Evolutionary conservation across 53 echinoderm and acorn worm species (phyloP).

Genomic region (Echinarachnius parma): DNA sequence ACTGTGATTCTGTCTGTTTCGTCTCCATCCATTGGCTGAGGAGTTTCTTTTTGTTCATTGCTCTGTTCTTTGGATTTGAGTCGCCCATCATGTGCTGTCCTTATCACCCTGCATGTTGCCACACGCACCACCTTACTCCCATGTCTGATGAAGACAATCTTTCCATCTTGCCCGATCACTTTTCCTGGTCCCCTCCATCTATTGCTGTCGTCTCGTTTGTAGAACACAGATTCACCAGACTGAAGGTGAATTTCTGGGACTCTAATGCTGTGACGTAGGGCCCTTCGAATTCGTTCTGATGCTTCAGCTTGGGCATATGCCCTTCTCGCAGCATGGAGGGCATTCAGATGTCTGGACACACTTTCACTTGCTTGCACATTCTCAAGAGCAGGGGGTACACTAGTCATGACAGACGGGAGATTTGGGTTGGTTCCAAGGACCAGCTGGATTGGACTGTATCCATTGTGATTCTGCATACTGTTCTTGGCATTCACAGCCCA

Average conservation of each 20-base stretch:
- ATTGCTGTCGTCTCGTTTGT: constrained; percentile 43
- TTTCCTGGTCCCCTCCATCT: constrained; percentile 47
- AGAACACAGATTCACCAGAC: constrained; percentile 35
- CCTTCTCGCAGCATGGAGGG: constrained; percentile 46
- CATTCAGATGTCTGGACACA: constrained; percentile 43
- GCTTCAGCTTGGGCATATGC: constrained; percentile 45
- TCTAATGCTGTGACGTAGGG: constrained; percentile 23
- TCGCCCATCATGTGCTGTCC: not conserved
- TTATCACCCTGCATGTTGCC: constrained; percentile 27
- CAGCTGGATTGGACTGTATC: constrained; percentile 43
- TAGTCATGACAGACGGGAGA: constrained; percentile 36
- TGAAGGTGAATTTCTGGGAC: constrained; percentile 15
- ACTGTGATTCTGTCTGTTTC: too few species aligned
- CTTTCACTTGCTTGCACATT: constrained; percentile 22
- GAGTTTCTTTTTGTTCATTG: not conserved
- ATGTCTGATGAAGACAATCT: constrained; percentile 50
- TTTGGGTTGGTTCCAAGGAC: constrained; percentile 36
- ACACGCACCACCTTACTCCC: constrained; percentile 37
- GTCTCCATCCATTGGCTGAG: too few species aligned
- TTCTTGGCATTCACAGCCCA: constrained; percentile 61
- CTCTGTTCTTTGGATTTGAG: not conserved
- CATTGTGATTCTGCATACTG: constrained; percentile 41
- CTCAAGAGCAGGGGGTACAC: constrained; percentile 45
- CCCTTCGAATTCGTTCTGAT: constrained; percentile 42
- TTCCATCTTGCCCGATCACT: constrained; percentile 52